These are phyloP conservation scores for Cololabis saira DNA, from an alignment of 2,113 vertebrate species.

Conservation along the genomic window DNA sequence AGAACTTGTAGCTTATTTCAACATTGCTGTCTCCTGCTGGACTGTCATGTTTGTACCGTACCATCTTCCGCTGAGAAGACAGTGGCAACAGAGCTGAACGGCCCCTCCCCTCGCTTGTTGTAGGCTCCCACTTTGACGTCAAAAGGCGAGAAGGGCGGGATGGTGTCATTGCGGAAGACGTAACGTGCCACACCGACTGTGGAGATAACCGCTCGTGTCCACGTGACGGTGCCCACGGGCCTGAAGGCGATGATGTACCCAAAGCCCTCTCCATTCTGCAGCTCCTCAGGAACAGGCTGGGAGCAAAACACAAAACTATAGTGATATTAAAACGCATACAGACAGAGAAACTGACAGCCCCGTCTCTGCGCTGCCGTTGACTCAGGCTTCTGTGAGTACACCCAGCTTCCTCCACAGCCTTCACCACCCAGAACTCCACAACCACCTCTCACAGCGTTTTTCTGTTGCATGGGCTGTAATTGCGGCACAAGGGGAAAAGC, in stretches of 20 bases:
- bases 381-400: constrained; percentile 21
- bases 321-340: constrained; percentile 88
- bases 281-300: constrained; percentile 93
- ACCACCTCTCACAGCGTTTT: constrained; percentile 33
- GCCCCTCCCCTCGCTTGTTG: constrained; percentile 94
- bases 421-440: constrained; percentile 14
- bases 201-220: constrained; percentile 93
- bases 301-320: constrained; percentile 86
- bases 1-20: constrained; percentile 49
- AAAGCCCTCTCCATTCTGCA: constrained; percentile 94
- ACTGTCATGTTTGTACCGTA: constrained; percentile 54
- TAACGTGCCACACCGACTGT: constrained; percentile 85
- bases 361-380: constrained; percentile 42
- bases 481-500: constrained; percentile 51
- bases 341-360: constrained; percentile 74
- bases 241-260: constrained; percentile 95
- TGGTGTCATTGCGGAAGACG: constrained; percentile 91
- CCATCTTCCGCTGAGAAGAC: constrained; percentile 96
- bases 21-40: constrained; percentile 4
- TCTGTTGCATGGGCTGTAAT: constrained; percentile 38
- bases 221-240: constrained; percentile 84
- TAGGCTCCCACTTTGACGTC: constrained; percentile 94
- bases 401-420: constrained; percentile 3
- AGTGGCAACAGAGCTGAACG: constrained; percentile 88
- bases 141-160: constrained; percentile 90